phyloP scores from a whole-genome alignment of 1,140 invertebrate species.

The Melipona quadrifasciata region DNA sequence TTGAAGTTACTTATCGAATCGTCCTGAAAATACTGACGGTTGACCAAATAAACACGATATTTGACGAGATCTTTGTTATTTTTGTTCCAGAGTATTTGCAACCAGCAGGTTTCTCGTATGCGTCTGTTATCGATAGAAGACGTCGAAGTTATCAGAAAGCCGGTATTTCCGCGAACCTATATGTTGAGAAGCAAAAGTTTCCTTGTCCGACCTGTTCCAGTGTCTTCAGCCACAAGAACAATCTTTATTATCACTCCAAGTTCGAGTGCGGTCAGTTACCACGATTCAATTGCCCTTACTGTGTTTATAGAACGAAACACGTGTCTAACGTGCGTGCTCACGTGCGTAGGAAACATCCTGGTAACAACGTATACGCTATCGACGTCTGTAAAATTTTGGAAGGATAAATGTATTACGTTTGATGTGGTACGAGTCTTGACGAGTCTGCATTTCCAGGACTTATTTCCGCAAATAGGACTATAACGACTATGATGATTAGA shows the following conservation, averaged over 20 bases:
- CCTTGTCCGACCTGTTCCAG: conserved; percentile 70
- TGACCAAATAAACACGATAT: neutral
- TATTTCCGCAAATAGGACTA: neutral
- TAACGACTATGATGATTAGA: neutral
- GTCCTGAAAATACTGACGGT: neutral
- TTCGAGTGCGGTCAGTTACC: conserved; percentile 83
- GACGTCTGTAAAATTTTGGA: conserved; percentile 48
- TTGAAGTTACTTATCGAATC: neutral
- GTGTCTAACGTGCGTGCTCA: conserved; percentile 75
- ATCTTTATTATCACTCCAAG: conserved; percentile 82
- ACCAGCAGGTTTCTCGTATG: neutral
- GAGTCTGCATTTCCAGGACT: too few relatives aligned
- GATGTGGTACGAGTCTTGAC: neutral
- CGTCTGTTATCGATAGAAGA: neutral
- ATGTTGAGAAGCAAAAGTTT: conserved; percentile 53
- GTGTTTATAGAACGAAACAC: conserved; percentile 77
- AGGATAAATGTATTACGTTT: neutral
- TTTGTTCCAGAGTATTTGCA: conserved; percentile 55
- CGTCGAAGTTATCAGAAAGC: neutral
- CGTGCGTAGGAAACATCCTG: conserved; percentile 65
- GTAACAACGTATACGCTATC: conserved; percentile 49
- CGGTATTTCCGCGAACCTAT: neutral
- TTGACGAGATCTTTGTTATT: conserved; percentile 24
- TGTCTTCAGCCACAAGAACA: conserved; percentile 70
- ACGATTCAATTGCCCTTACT: conserved; percentile 81